Evolutionary conservation across 2,888 invertebrate genomes (phyloP).

Genomic region (Barypeithes pellucidus): DNA sequence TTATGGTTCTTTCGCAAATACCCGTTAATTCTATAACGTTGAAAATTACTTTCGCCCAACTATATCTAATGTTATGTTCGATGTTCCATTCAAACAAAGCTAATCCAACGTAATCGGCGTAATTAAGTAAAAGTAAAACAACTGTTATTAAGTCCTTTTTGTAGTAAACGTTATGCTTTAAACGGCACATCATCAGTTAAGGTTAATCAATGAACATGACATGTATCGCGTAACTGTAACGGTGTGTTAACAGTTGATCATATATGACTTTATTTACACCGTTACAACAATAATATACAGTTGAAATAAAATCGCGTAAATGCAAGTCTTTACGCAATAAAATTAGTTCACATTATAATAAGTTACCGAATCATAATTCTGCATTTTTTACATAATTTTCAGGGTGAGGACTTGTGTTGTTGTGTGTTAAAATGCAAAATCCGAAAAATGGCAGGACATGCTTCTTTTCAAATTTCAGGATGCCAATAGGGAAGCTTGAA

Average conservation of each 20-base stretch:
- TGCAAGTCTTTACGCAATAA: not conserved
- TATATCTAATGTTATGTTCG: not conserved
- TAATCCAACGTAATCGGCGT: conserved; percentile 5
- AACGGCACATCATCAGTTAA: conserved; percentile 13
- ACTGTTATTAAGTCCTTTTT: conserved; percentile 12
- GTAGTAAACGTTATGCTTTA: conserved; percentile 27
- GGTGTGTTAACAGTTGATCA: conserved; percentile 25
- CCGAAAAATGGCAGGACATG: too few relatives aligned
- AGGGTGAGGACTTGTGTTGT: too few relatives aligned
- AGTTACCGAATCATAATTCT: too few relatives aligned
- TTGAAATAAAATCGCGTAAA: not conserved
- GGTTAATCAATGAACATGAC: conserved; percentile 29
- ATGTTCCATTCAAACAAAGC: conserved; percentile 7
- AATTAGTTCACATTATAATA: too few relatives aligned
- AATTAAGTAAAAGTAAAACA: conserved; percentile 21
- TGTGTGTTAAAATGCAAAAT: too few relatives aligned
- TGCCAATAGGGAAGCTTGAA: too few relatives aligned
- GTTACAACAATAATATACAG: not conserved
- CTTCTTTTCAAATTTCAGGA: too few relatives aligned
- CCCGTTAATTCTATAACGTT: too few relatives aligned
- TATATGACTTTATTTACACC: conserved; percentile 6
- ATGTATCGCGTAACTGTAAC: conserved; percentile 26
- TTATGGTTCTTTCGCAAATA: not conserved
- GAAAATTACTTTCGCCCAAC: not conserved
- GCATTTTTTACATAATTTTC: too few relatives aligned